Percentiles rank a stretch among this genome's conserved stretches.
phyloP scores from a whole-genome alignment of 2,888 invertebrate genomes.

The Drosophila borborema region DNA sequence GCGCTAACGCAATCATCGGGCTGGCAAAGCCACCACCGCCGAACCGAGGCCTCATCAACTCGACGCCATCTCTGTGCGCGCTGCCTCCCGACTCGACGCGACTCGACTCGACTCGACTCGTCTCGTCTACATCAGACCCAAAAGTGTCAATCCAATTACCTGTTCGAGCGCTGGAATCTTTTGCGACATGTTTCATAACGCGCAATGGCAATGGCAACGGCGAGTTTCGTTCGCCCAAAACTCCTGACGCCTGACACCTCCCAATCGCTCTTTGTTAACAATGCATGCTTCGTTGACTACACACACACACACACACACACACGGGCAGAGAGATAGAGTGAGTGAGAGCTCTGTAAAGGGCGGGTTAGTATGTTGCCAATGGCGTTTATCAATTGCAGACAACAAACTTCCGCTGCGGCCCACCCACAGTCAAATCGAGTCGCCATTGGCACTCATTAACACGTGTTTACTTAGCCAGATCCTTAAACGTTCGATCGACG shows the following conservation, averaged over 20 bases:
- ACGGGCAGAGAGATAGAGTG: background rate
- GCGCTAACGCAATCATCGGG: slow-evolving; percentile 81
- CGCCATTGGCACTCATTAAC: slow-evolving; percentile 74
- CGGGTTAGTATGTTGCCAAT: slow-evolving; percentile 64
- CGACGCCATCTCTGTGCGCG: slow-evolving; percentile 50
- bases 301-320: slow-evolving; percentile 26
- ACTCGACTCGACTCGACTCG: background rate
- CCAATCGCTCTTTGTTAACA: slow-evolving; percentile 42
- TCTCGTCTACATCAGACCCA: slow-evolving; percentile 62
- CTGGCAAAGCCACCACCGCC: slow-evolving; percentile 66
- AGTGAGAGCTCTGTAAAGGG: background rate
- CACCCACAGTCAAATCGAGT: slow-evolving; percentile 65
- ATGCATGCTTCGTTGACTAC: slow-evolving; percentile 68
- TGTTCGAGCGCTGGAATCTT: slow-evolving; percentile 81
- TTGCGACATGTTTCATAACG: slow-evolving; percentile 82
- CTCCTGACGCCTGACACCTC: background rate
- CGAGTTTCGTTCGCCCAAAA: slow-evolving; percentile 38
- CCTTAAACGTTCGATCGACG: slow-evolving; percentile 71
- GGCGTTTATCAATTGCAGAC: slow-evolving; percentile 77
- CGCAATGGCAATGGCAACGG: slow-evolving; percentile 21
- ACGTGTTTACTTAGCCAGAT: slow-evolving; percentile 77
- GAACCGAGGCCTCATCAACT: slow-evolving; percentile 72
- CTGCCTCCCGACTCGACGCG: slow-evolving; percentile 9
- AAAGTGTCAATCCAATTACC: slow-evolving; percentile 84
- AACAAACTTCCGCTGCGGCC: slow-evolving; percentile 60